phyloP scores from a whole-genome alignment of 2,888 invertebrate species.

The Gymnoscelis rufifasciata region DNA sequence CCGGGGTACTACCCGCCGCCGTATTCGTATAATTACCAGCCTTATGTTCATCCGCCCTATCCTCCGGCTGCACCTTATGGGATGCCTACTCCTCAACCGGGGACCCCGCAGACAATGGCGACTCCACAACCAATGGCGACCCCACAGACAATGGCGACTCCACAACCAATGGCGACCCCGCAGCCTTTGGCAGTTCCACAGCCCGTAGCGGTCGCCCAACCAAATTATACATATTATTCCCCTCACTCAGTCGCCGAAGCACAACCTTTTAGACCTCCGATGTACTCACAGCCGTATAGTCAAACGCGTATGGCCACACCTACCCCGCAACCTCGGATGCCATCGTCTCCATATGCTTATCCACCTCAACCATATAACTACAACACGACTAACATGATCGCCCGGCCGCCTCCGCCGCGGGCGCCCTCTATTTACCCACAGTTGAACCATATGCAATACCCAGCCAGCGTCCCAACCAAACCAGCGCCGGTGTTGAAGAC shows the following conservation, averaged over 20 bases:
- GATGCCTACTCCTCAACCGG: conserved; percentile 49
- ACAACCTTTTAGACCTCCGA: conserved; percentile 39
- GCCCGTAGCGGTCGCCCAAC: conserved; percentile 20
- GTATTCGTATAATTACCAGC: conserved; percentile 51
- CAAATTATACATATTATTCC: conserved; percentile 50
- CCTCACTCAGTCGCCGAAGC: conserved; percentile 39
- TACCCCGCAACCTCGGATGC: not conserved
- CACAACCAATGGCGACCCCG: conserved; percentile 13
- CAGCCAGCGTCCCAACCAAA: conserved; percentile 26
- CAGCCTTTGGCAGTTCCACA: conserved; percentile 30
- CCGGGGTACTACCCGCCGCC: conserved; percentile 55
- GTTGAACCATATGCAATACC: conserved; percentile 55
- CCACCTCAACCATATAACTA: conserved; percentile 58
- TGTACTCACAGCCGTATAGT: conserved; percentile 53
- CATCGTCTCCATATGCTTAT: conserved; percentile 46
- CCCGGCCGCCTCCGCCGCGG: conserved; percentile 55
- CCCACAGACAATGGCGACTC: conserved; percentile 4
- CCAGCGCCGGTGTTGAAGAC: conserved; percentile 36
- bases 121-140: conserved; percentile 6
- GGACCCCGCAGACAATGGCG: conserved; percentile 20
- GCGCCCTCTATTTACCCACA: conserved; percentile 57
- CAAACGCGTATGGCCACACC: conserved; percentile 67
- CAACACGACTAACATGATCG: conserved; percentile 65
- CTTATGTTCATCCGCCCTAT: conserved; percentile 56
- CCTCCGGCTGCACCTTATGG: conserved; percentile 54